These are phyloP conservation scores for Eretmochelys imbricata DNA, from an alignment of 2,113 vertebrate genomes.

Conservation along the genomic window DNA sequence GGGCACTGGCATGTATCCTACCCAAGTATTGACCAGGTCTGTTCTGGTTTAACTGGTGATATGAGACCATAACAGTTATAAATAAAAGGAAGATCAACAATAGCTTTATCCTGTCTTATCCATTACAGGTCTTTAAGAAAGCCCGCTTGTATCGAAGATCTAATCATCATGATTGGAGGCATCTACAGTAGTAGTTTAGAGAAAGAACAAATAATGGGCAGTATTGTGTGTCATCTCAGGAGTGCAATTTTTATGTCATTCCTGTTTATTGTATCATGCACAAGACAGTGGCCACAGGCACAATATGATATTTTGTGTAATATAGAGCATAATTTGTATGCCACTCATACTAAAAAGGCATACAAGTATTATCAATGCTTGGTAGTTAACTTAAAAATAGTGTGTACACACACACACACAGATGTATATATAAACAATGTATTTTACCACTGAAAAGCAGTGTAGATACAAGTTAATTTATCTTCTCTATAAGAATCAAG, in stretches of 20 bases:
- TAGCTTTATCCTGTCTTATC: neutral
- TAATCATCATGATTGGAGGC: neutral
- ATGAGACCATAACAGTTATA: neutral
- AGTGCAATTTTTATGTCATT: neutral
- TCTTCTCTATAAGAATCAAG: neutral
- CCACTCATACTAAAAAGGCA: neutral
- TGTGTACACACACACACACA: neutral
- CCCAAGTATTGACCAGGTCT: neutral
- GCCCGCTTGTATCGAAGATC: neutral
- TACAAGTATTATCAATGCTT: neutral
- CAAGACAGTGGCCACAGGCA: neutral
- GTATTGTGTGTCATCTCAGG: neutral
- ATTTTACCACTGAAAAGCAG: conserved; percentile 23
- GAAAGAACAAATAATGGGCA: neutral
- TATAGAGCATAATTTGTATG: neutral
- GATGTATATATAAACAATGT: neutral
- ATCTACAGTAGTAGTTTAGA: neutral
- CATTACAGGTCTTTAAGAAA: neutral
- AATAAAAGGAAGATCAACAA: neutral
- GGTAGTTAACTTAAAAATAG: neutral
- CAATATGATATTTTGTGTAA: rapidly evolving
- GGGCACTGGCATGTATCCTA: neutral
- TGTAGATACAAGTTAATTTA: neutral
- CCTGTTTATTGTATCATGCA: neutral
- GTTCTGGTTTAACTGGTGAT: neutral